phyloP scores from a whole-genome alignment of 2,888 invertebrate species.

The Diarsia brunnea region DNA sequence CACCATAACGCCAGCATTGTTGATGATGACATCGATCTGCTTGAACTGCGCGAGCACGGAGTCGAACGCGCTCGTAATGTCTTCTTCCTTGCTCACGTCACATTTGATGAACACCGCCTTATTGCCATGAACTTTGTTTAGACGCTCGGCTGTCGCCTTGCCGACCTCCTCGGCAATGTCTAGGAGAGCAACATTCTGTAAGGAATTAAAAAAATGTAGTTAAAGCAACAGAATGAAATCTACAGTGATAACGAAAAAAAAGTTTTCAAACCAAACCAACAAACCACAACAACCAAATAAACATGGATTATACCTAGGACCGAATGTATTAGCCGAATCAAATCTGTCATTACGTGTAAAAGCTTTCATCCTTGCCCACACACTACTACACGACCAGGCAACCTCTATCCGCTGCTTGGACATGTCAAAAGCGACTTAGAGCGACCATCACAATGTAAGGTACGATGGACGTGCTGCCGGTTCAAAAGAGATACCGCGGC shows the following conservation, averaged over 20 bases:
- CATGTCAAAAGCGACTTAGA: too few species aligned
- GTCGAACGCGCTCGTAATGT: constrained; percentile 70
- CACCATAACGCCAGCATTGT: constrained; percentile 79
- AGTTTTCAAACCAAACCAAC: too few species aligned
- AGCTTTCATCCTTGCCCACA: too few species aligned
- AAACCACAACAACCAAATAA: too few species aligned
- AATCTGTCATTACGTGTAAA: too few species aligned
- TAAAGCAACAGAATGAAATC: background rate
- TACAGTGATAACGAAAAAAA: background rate
- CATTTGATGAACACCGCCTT: constrained; percentile 75
- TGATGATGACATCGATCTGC: constrained; percentile 76
- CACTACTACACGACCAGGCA: too few species aligned
- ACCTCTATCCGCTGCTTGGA: too few species aligned
- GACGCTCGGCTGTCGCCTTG: constrained; percentile 63
- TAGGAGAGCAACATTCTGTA: constrained; percentile 70
- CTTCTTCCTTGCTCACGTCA: constrained; percentile 75
- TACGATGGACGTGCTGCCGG: too few species aligned
- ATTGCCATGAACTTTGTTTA: constrained; percentile 68
- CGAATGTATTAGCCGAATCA: too few species aligned
- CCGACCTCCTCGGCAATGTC: constrained; percentile 74
- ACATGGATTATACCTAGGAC: too few species aligned
- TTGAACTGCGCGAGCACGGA: constrained; percentile 68
- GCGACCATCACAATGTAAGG: too few species aligned
- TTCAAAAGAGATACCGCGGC: too few species aligned
- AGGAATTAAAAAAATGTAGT: background rate